Conservation (phyloP, 2,888 invertebrate species). For the Synanthedon myopaeformis region DNA sequence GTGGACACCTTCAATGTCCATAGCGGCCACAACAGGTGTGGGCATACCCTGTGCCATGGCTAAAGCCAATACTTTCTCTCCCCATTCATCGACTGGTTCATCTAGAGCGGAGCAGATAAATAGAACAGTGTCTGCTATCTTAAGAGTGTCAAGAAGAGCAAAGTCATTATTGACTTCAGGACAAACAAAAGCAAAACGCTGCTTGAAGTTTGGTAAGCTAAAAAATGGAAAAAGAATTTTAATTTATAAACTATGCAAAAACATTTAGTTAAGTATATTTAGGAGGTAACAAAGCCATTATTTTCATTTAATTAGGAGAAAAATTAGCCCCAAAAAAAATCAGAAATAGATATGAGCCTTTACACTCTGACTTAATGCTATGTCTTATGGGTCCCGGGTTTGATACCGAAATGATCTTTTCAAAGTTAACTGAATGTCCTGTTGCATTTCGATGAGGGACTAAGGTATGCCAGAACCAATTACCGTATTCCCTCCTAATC, state of each 20-base stretch:
- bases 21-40: slow-evolving; percentile 79
- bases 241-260: not conserved
- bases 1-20: slow-evolving; percentile 79
- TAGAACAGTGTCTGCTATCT: slow-evolving; percentile 87
- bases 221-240: slow-evolving; percentile 21
- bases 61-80: slow-evolving; percentile 80
- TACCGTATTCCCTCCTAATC: too few relatives aligned
- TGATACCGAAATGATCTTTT: too few relatives aligned
- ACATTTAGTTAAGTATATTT: too few relatives aligned
- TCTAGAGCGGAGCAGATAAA: slow-evolving; percentile 81
- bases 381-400: too few relatives aligned
- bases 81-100: slow-evolving; percentile 83
- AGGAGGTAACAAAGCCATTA: too few relatives aligned
- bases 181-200: slow-evolving; percentile 84
- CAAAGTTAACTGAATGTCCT: too few relatives aligned
- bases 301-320: not conserved
- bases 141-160: slow-evolving; percentile 82
- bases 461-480: too few relatives aligned
- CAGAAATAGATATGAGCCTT: too few relatives aligned
- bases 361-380: too few relatives aligned
- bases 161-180: slow-evolving; percentile 81
- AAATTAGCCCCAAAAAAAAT: too few relatives aligned
- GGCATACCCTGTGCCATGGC: slow-evolving; percentile 86
- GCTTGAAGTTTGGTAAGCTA: slow-evolving; percentile 87
- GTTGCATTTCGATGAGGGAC: too few relatives aligned